A percentile compares a stretch with the other conserved stretches of the same genome.
Conservation (phyloP, 2,113 vertebrate species). For the Phoxinus phoxinus region DNA sequence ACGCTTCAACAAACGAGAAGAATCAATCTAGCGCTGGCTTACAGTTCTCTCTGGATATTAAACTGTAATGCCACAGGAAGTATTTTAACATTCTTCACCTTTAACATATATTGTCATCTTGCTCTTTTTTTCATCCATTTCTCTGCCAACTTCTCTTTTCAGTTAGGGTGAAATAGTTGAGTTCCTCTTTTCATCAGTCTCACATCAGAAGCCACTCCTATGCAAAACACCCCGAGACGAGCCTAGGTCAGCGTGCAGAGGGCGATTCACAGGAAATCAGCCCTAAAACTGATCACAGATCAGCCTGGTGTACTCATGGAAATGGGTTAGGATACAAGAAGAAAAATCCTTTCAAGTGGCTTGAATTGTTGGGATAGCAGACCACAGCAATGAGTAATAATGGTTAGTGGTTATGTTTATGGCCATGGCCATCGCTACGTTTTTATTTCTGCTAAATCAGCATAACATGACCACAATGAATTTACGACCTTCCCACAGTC, state of each 20-base stretch:
- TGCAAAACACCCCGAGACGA: conserved; percentile 40
- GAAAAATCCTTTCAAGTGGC: not conserved
- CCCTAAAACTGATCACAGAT: not conserved
- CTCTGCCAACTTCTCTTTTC: conserved; percentile 55
- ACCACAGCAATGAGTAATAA: conserved; percentile 42
- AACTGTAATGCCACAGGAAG: not conserved
- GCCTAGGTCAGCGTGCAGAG: not conserved
- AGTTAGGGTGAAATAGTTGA: conserved; percentile 50
- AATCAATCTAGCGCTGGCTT: not conserved
- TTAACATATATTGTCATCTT: not conserved
- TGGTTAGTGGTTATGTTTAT: conserved; percentile 43
- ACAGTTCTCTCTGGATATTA: not conserved
- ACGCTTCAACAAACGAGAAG: not conserved
- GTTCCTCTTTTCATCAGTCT: conserved; percentile 57
- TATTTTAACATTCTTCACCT: not conserved
- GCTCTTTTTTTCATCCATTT: not conserved
- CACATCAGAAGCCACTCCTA: conserved; percentile 41
- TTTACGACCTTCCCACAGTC: conserved; percentile 20
- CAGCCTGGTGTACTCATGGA: not conserved
- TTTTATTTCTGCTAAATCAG: conserved; percentile 7
- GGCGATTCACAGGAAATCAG: not conserved
- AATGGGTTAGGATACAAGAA: not conserved
- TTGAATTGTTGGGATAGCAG: conserved; percentile 33
- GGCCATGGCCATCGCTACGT: not conserved
- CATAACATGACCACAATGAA: conserved; percentile 26